Evolutionary conservation across 2,888 invertebrate species (phyloP).

Genomic region (Emmelina monodactyla): DNA sequence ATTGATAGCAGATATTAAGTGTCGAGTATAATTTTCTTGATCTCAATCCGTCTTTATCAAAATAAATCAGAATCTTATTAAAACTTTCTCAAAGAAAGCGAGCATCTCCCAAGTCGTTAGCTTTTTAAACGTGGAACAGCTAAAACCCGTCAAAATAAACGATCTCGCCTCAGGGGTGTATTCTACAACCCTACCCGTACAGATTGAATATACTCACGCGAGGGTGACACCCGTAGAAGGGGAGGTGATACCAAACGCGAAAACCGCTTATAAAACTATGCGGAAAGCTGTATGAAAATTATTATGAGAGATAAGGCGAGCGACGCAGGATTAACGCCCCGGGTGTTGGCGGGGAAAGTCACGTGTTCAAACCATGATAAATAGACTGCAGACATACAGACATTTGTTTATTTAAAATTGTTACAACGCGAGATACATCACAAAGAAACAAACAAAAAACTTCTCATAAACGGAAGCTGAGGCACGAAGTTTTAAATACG

Average conservation of each 20-base stretch:
- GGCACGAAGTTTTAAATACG: too few species aligned
- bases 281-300: constrained; percentile 58
- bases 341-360: background rate
- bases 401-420: too few species aligned
- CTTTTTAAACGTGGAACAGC: constrained; percentile 14
- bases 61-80: too few species aligned
- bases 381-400: too few species aligned
- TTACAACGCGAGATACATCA: too few species aligned
- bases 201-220: constrained; percentile 41
- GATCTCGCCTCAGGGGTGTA: constrained; percentile 41
- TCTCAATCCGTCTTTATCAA: too few species aligned
- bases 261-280: constrained; percentile 34
- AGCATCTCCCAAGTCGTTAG: background rate
- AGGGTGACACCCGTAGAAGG: constrained; percentile 36
- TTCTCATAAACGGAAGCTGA: too few species aligned
- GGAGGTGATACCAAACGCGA: constrained; percentile 32
- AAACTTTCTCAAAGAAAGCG: too few species aligned
- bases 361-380: too few species aligned
- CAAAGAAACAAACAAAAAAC: too few species aligned
- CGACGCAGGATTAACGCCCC: constrained; percentile 19
- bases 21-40: too few species aligned
- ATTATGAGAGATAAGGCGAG: constrained; percentile 45
- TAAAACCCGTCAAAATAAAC: constrained; percentile 33
- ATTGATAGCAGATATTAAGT: too few species aligned
- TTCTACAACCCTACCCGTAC: constrained; percentile 29